Percentiles rank a stretch among this genome's conserved stretches.
phyloP scores from a whole-genome alignment of 2,888 invertebrate species.

The Pediacus dermestoides region DNA sequence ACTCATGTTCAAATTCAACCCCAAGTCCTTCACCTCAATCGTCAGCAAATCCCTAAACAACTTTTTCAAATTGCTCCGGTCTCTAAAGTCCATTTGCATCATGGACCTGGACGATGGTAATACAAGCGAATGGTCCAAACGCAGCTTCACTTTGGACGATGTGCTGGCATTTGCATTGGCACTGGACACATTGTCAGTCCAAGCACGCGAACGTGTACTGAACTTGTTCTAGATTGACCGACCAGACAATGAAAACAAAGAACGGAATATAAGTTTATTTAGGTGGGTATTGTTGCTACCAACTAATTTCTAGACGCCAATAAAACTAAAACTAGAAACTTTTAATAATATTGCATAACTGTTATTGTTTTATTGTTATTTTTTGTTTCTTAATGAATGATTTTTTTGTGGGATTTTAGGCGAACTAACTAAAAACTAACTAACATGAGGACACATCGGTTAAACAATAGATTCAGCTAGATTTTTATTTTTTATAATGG shows the following conservation, averaged over 20 bases:
- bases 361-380: too few species aligned
- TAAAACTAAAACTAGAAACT: neutral
- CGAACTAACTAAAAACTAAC: too few species aligned
- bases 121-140: constrained; percentile 59
- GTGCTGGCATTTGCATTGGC: constrained; percentile 51
- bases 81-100: constrained; percentile 46
- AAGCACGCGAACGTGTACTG: constrained; percentile 75
- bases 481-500: too few species aligned
- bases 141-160: constrained; percentile 57
- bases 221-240: constrained; percentile 86
- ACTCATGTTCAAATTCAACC: constrained; percentile 72
- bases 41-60: constrained; percentile 57
- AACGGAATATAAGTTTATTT: constrained; percentile 2
- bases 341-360: neutral
- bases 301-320: too few species aligned
- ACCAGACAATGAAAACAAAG: constrained; percentile 23
- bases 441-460: too few species aligned
- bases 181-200: constrained; percentile 66
- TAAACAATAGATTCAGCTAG: too few species aligned
- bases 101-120: constrained; percentile 43
- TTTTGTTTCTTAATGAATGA: too few species aligned
- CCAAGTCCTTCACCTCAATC: constrained; percentile 63
- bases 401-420: too few species aligned
- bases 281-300: too few species aligned
- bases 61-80: constrained; percentile 48